Evolutionary conservation across 2,113 vertebrate species (phyloP).

Genomic region (Hippoglossus stenolepis): DNA sequence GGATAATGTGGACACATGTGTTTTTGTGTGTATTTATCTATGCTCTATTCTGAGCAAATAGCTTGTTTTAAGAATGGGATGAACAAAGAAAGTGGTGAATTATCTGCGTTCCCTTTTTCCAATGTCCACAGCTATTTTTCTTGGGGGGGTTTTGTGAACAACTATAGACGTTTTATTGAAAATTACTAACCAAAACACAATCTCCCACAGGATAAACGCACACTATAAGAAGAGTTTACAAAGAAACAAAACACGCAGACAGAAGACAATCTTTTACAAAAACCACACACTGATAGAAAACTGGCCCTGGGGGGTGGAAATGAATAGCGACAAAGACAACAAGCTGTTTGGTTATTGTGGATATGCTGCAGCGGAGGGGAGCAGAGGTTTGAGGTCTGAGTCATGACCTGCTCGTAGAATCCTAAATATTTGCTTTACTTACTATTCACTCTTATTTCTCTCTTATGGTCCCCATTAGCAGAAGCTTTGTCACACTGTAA

Average conservation of each 20-base stretch:
- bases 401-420: conserved; percentile 26
- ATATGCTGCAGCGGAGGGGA: conserved; percentile 19
- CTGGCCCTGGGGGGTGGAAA: conserved; percentile 12
- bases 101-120: conserved; percentile 30
- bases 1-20: conserved; percentile 49
- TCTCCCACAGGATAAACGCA: conserved; percentile 44
- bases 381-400: conserved; percentile 13
- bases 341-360: conserved; percentile 10
- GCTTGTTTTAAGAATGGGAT: conserved; percentile 52
- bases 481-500: neutral
- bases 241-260: conserved; percentile 29
- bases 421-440: conserved; percentile 35
- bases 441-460: conserved; percentile 14
- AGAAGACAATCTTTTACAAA: conserved; percentile 18
- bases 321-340: conserved; percentile 14
- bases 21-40: conserved; percentile 42
- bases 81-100: conserved; percentile 58
- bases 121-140: conserved; percentile 46
- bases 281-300: conserved; percentile 30
- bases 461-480: conserved; percentile 4
- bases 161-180: conserved; percentile 46
- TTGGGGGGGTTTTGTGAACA: conserved; percentile 22
- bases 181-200: conserved; percentile 56
- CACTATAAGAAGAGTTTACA: conserved; percentile 35
- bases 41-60: conserved; percentile 53